These are phyloP conservation scores for Stenoptilia bipunctidactyla DNA, from an alignment of 2,888 invertebrate genomes.

Conservation along the genomic window DNA sequence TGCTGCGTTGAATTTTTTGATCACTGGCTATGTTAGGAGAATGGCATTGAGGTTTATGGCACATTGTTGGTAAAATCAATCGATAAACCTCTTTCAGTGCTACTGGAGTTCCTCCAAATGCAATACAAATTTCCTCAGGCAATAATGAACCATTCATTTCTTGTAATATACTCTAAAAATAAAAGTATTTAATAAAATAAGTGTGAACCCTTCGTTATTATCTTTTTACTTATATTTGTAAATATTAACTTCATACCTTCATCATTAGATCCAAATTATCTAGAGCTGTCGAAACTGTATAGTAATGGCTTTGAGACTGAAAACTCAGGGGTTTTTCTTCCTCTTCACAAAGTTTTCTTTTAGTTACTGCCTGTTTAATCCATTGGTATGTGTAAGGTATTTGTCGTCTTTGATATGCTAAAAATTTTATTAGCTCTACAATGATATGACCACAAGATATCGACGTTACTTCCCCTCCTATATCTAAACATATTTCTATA, in stretches of 20 bases:
- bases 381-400: constrained; percentile 64
- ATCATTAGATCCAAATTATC: constrained; percentile 55
- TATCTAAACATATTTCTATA: constrained; percentile 40
- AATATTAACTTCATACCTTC: constrained; percentile 31
- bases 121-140: constrained; percentile 55
- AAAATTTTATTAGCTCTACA: constrained; percentile 68
- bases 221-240: neutral
- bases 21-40: constrained; percentile 45
- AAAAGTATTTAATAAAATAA: neutral
- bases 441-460: constrained; percentile 69
- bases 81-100: constrained; percentile 56
- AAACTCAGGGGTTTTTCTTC: constrained; percentile 35
- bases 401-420: constrained; percentile 69
- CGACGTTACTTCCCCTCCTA: constrained; percentile 66
- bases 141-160: constrained; percentile 47
- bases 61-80: constrained; percentile 38
- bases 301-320: constrained; percentile 53
- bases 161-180: constrained; percentile 41
- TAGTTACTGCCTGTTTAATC: constrained; percentile 54
- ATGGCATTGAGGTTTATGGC: constrained; percentile 55
- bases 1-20: constrained; percentile 46
- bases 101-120: constrained; percentile 46
- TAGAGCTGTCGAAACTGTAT: constrained; percentile 45
- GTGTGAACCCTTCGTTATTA: neutral
- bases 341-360: constrained; percentile 32